These are phyloP conservation scores for Formica exsecta DNA, from an alignment of 1,140 invertebrate genomes.

Conservation along the genomic window DNA sequence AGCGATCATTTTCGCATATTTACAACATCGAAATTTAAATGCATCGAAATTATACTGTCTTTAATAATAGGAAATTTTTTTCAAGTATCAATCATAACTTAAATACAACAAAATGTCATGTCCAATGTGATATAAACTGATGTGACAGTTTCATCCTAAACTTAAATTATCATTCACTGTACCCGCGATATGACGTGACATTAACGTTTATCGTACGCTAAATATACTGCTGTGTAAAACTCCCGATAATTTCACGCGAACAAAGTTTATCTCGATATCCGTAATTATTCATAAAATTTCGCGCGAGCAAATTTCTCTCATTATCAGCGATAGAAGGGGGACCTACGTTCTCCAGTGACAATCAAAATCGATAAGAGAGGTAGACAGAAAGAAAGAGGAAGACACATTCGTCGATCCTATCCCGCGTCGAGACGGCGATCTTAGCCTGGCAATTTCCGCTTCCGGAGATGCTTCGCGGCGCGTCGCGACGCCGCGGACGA, in stretches of 20 bases:
- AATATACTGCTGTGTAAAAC: not conserved
- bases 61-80: too few relatives aligned
- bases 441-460: slow-evolving; percentile 7
- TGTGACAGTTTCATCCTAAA: not conserved
- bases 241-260: not conserved
- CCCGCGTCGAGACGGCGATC: not conserved
- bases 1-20: not conserved
- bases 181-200: not conserved
- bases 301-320: not conserved
- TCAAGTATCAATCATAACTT: too few relatives aligned
- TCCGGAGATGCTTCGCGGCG: slow-evolving; percentile 2
- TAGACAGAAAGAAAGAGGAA: not conserved
- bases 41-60: not conserved
- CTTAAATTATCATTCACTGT: not conserved
- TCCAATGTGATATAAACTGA: not conserved
- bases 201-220: not conserved
- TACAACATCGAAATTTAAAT: not conserved
- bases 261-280: not conserved
- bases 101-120: not conserved
- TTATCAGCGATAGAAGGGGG: not conserved
- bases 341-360: slow-evolving; percentile 43
- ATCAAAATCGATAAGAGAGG: not conserved
- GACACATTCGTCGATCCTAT: slow-evolving; percentile 7
- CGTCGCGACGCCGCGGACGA: slow-evolving; percentile 34
- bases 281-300: not conserved